Conservation (phyloP, 2,888 invertebrate genomes). For the Ashinkailepas kermadecensis region DNA sequence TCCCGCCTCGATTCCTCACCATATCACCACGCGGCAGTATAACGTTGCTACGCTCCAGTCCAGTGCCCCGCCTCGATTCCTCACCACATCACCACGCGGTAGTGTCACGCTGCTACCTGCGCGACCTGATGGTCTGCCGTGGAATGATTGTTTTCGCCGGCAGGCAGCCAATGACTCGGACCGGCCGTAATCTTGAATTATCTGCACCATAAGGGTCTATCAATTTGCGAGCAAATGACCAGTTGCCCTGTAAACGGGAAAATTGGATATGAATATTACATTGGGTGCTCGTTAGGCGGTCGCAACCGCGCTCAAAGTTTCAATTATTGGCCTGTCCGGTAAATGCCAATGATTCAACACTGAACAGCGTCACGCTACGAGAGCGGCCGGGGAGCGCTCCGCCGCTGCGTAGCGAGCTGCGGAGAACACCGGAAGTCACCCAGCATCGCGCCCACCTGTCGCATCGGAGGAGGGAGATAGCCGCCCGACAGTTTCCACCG, state of each 20-base stretch:
- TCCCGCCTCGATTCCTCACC: no score
- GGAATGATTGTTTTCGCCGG: conserved; percentile 2
- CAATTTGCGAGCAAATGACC: conserved; percentile 8
- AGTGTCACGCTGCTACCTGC: no score
- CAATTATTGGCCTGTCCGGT: conserved; percentile 7
- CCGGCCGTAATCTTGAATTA: neutral
- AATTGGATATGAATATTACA: conserved; percentile 20
- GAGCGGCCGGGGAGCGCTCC: neutral
- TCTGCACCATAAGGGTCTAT: neutral
- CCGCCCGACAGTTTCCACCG: neutral
- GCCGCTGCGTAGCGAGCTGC: neutral
- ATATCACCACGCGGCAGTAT: no score
- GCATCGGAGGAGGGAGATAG: neutral
- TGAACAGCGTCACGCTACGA: neutral
- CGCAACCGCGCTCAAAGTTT: neutral
- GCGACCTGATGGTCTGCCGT: no score
- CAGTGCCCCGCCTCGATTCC: no score
- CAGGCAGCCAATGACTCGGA: neutral
- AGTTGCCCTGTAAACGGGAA: conserved; percentile 3
- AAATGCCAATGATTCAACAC: conserved; percentile 16
- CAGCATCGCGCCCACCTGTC: neutral
- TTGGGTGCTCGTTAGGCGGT: neutral
- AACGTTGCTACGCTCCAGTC: no score
- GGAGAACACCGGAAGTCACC: neutral
- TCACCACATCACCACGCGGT: no score